Evolutionary conservation across 1,140 invertebrate species (phyloP), one percentile per base, ranked within the genome.

Genomic region (Rhyacophila brunnea): DNA sequence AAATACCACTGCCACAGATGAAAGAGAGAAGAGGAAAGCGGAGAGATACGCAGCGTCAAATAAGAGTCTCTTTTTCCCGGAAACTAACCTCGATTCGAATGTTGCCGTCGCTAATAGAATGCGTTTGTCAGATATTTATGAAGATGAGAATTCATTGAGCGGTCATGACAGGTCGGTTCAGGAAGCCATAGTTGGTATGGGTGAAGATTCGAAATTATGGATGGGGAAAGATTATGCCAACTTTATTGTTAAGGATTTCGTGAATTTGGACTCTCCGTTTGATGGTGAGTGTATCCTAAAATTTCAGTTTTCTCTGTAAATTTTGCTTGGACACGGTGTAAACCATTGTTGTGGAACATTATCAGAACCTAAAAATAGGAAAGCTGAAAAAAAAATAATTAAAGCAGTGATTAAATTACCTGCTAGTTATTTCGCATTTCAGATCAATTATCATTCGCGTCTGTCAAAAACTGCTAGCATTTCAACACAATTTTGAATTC

Each of bases 221-320:
- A 85, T 96, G 38, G 96, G 96, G 28, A 98, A 99, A 76, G 96
- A 99, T 74, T 99, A 99, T 70, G 88, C 88, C 4, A 99, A 99
- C 78, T 98, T 98, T 72, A 97, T 99, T 66, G 88, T 95, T n/a
- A 97, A 98, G 76, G 96, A 99, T 77, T 97, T 98, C 74, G 86
- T 87, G 56, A 89, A 95, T 75, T 80, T 96, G 20, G 90, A 98
- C 67, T 83, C 86, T 56, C 96, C 96, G 0, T 97, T 89, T 81
- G 84, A 86, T 69, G 90, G 88, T 89, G 58, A 74, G 76, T 73
- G 11, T 47, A 38, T 53, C 11, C 13, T 58, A n/a, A n/a, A n/a
- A n/a, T n/a, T n/a, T n/a, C n/a, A n/a, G n/a, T n/a, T n/a, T n/a
- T n/a, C n/a, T n/a, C n/a, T n/a, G n/a, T n/a, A n/a, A n/a, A n/a